phyloP scores from a whole-genome alignment of 1,140 invertebrate genomes.

The Archivesica marissinica region DNA sequence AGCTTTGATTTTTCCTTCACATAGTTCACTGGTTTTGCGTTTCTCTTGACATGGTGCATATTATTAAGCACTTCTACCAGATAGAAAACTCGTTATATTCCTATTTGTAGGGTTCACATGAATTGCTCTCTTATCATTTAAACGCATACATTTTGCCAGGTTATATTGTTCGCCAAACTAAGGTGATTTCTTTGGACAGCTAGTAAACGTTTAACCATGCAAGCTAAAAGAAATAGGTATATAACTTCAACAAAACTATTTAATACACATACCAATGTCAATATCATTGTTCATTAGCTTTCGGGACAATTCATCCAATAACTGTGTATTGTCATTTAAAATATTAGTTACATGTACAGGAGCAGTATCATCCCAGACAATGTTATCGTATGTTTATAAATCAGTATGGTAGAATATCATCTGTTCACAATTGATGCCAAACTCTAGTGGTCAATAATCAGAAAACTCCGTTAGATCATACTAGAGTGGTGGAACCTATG shows the following conservation, averaged over 20 bases:
- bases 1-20: background rate
- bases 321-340: background rate
- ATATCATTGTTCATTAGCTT: background rate
- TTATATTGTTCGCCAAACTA: background rate
- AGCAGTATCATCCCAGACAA: background rate
- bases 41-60: background rate
- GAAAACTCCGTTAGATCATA: background rate
- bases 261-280: background rate
- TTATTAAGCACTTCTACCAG: background rate
- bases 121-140: background rate
- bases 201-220: background rate
- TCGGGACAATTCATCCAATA: background rate
- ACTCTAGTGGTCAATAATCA: background rate
- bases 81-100: background rate
- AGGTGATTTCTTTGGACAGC: background rate
- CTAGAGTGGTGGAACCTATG: too few species aligned
- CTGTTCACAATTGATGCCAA: background rate
- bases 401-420: background rate
- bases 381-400: background rate
- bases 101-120: background rate
- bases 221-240: background rate
- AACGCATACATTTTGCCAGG: background rate
- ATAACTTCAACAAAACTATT: background rate
- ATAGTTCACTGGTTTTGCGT: background rate
- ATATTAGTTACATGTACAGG: background rate